A percentile compares a stretch with the other conserved stretches of the same genome.
These are phyloP conservation scores for Trachelus iudaicus DNA, from an alignment of 2,888 invertebrate genomes.

Conservation along the genomic window DNA sequence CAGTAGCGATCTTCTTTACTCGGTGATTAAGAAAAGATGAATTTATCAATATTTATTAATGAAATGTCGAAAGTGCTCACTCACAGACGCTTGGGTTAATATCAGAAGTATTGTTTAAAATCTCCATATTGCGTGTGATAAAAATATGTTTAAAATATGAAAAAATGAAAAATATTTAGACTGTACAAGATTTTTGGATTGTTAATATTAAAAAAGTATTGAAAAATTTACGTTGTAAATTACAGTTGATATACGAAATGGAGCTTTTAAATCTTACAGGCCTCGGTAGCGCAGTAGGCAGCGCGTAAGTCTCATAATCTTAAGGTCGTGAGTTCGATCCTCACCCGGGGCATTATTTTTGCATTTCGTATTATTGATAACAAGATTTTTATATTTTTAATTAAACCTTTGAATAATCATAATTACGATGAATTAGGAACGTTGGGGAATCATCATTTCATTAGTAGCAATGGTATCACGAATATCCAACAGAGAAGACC, in stretches of 20 bases:
- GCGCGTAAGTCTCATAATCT: conserved; percentile 93
- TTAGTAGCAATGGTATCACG: conserved; percentile 25
- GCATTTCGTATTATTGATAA: conserved; percentile 22
- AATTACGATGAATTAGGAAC: conserved; percentile 4
- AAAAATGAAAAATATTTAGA: no score
- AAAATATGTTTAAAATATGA: no score
- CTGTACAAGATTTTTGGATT: no score
- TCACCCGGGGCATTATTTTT: conserved; percentile 81
- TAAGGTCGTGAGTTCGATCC: conserved; percentile 94
- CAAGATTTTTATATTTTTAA: not conserved
- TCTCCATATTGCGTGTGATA: not conserved
- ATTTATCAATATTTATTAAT: no score
- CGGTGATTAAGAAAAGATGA: no score
- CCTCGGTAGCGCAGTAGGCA: conserved; percentile 90
- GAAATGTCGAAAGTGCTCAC: no score
- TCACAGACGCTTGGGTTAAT: no score
- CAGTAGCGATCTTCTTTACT: no score
- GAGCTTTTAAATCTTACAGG: conserved; percentile 43
- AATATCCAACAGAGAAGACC: conserved; percentile 67
- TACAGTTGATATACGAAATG: no score
- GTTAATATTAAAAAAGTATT: no score
- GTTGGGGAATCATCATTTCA: conserved; percentile 33
- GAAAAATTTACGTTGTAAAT: no score
- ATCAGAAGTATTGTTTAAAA: no score
- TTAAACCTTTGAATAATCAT: not conserved